phyloP scores from a whole-genome alignment of 2,888 invertebrate species.

The Argyra leucocephala region DNA sequence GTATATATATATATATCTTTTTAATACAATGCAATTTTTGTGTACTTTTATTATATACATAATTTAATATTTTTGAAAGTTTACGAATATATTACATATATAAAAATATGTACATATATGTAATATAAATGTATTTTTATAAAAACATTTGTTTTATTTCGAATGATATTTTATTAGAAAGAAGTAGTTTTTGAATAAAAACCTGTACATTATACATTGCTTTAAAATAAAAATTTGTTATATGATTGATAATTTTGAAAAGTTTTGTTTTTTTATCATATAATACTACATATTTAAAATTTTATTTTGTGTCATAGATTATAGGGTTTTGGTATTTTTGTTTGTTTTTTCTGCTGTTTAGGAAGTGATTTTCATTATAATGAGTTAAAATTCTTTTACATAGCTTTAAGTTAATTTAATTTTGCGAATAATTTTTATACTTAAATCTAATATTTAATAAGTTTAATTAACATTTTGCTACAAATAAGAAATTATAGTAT shows the following conservation, averaged over 20 bases:
- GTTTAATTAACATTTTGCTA: too few species aligned
- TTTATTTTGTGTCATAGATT: too few species aligned
- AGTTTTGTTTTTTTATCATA: neutral
- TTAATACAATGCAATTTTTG: conserved; percentile 2
- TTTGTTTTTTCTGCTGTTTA: neutral
- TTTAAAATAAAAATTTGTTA: neutral
- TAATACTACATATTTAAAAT: too few species aligned
- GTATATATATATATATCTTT: neutral
- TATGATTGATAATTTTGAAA: neutral
- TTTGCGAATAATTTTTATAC: too few species aligned
- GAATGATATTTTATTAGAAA: neutral
- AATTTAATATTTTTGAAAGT: neutral
- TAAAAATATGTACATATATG: neutral
- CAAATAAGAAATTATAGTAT: too few species aligned
- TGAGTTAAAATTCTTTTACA: too few species aligned
- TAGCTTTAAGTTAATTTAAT: too few species aligned
- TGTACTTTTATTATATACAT: neutral
- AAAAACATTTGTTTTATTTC: neutral
- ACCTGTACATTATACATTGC: neutral
- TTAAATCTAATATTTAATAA: too few species aligned
- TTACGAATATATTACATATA: neutral
- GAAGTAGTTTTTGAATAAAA: neutral
- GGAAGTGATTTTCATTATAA: too few species aligned
- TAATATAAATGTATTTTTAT: neutral
- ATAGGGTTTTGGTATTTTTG: too few species aligned